A percentile compares a stretch with the other conserved stretches of the same genome.
Evolutionary conservation across 2,797 vertebrate species (phyloP).

Genomic region (Tenualosa thibaudeaui): DNA sequence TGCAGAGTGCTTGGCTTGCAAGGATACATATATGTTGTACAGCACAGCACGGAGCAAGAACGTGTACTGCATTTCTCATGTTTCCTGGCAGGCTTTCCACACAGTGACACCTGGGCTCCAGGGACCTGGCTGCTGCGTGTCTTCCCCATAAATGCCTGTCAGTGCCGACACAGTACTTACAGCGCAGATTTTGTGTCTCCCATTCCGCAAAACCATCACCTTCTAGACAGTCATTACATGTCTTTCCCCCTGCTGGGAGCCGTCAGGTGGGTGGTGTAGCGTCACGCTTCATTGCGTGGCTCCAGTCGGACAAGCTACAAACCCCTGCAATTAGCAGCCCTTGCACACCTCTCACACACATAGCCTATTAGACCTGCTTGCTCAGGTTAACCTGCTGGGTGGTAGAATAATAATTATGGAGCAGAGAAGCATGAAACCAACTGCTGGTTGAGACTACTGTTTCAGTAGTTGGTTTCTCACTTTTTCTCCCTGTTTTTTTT

Average conservation of each 20-base stretch:
- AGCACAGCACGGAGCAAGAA: not conserved
- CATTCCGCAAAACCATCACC: not conserved
- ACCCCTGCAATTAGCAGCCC: not conserved
- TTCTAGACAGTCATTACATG: not conserved
- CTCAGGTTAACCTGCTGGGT: conserved; percentile 1
- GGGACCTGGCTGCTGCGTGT: not conserved
- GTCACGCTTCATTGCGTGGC: not conserved
- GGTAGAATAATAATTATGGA: not conserved
- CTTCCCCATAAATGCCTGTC: not conserved
- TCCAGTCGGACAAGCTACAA: not conserved
- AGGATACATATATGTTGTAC: not conserved
- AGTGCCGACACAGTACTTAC: not conserved
- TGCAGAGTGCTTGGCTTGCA: not conserved
- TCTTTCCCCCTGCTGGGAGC: not conserved
- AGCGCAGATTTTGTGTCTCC: not conserved
- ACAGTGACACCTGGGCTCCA: not conserved
- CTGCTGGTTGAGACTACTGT: too few relatives aligned
- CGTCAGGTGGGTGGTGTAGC: not conserved
- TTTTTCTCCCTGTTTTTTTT: not conserved
- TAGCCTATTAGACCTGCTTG: not conserved
- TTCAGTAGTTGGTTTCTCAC: not conserved
- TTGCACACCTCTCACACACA: not conserved
- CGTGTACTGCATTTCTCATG: not conserved
- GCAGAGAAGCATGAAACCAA: not conserved
- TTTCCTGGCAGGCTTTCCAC: not conserved